phyloP scores from a whole-genome alignment of 2,888 invertebrate species.

The Aricia artaxerxes region DNA sequence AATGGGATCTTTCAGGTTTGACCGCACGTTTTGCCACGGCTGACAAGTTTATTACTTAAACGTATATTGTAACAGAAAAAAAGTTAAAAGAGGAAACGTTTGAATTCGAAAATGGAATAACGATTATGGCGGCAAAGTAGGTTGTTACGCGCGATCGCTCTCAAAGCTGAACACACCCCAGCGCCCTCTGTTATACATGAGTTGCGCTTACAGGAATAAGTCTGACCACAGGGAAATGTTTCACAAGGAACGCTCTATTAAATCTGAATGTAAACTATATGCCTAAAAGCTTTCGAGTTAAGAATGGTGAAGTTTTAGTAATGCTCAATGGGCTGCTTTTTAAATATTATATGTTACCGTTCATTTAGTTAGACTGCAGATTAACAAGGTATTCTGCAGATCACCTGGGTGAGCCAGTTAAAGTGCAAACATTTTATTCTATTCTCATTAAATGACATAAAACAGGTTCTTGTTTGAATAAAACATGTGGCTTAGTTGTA shows the following conservation, averaged over 20 bases:
- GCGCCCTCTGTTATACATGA: constrained; percentile 35
- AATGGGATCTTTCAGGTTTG: neutral
- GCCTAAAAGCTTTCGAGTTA: neutral
- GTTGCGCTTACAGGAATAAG: constrained; percentile 19
- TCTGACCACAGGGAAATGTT: constrained; percentile 1
- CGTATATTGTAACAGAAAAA: neutral
- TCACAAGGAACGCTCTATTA: neutral
- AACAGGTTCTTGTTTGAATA: too few species aligned
- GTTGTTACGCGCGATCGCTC: constrained; percentile 50
- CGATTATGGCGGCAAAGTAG: constrained; percentile 10
- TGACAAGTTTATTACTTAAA: neutral
- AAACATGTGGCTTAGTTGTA: too few species aligned
- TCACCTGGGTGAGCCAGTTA: too few species aligned
- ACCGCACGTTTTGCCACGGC: too few species aligned
- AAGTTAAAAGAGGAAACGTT: neutral
- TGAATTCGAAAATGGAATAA: neutral
- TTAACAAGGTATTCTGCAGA: too few species aligned
- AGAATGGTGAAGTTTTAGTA: neutral
- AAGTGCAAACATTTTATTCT: too few species aligned
- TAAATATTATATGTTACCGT: too few species aligned
- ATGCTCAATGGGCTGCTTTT: too few species aligned
- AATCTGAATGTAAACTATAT: neutral
- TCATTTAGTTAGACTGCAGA: too few species aligned
- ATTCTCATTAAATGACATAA: too few species aligned
- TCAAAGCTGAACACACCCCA: constrained; percentile 45